Conservation (phyloP, 2,888 invertebrate genomes). For the Sminthurinus aureus region DNA sequence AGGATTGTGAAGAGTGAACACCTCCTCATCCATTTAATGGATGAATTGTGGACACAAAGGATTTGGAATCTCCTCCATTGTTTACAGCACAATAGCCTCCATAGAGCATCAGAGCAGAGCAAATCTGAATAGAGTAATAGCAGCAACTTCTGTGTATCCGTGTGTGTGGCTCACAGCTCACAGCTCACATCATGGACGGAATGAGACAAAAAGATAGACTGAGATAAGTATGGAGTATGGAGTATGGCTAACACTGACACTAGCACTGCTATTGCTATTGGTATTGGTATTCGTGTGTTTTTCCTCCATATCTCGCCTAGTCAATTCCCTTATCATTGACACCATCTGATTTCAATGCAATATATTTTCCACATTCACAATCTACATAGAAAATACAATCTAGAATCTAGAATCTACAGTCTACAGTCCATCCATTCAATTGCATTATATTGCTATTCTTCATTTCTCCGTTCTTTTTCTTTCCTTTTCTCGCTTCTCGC, state of each 20-base stretch:
- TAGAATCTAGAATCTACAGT: too few relatives aligned
- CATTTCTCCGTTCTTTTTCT: neutral
- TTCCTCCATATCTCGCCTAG: neutral
- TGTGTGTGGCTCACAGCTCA: slow-evolving; percentile 34
- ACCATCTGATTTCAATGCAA: slow-evolving; percentile 35
- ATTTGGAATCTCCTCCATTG: slow-evolving; percentile 32
- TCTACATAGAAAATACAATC: neutral
- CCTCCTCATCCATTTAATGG: slow-evolving; percentile 21
- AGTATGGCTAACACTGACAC: too few relatives aligned
- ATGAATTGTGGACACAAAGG: slow-evolving; percentile 40
- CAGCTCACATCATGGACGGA: neutral
- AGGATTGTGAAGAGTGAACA: neutral
- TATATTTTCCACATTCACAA: slow-evolving; percentile 3
- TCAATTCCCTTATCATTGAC: slow-evolving; percentile 28
- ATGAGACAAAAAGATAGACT: slow-evolving; percentile 21
- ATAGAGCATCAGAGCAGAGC: neutral
- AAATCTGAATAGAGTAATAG: too few relatives aligned
- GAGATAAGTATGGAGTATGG: neutral
- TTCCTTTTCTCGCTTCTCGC: neutral
- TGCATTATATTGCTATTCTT: too few relatives aligned
- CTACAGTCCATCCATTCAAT: neutral
- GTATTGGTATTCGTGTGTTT: neutral
- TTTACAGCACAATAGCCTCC: slow-evolving; percentile 34
- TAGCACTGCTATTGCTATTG: too few relatives aligned
- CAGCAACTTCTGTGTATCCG: slow-evolving; percentile 31